Conservation (phyloP, 2,113 vertebrate genomes). For the Carlito syrichta region DNA sequence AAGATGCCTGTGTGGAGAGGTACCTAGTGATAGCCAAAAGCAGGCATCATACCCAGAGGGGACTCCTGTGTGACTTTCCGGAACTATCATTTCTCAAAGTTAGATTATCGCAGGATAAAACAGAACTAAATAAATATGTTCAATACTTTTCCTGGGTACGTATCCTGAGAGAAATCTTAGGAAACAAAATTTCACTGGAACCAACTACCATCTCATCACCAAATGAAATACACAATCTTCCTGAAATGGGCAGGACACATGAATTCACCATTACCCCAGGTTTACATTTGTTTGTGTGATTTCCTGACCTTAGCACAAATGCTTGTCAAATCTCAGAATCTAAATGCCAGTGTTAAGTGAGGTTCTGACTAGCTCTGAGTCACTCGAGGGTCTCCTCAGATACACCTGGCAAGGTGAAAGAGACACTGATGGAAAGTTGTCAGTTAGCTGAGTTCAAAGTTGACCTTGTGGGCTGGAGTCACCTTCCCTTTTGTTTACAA, state of each 20-base stretch:
- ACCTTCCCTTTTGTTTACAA: neutral
- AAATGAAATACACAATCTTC: neutral
- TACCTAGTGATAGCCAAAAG: neutral
- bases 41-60: accelerated
- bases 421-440: neutral
- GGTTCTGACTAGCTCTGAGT: neutral
- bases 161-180: neutral
- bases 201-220: neutral
- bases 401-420: neutral
- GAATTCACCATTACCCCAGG: too few species aligned
- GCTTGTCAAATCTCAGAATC: neutral
- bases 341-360: neutral
- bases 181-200: neutral
- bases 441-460: neutral
- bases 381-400: neutral
- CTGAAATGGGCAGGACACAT: neutral
- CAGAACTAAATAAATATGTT: neutral
- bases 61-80: neutral
- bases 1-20: accelerated
- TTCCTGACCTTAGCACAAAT: neutral
- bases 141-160: neutral
- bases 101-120: neutral
- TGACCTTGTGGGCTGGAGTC: accelerated
- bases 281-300: neutral
- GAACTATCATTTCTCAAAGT: neutral